Percentiles rank a stretch among this genome's conserved stretches.
Evolutionary conservation across 2,113 vertebrate genomes (phyloP).

Genomic region (Zapus hudsonius): DNA sequence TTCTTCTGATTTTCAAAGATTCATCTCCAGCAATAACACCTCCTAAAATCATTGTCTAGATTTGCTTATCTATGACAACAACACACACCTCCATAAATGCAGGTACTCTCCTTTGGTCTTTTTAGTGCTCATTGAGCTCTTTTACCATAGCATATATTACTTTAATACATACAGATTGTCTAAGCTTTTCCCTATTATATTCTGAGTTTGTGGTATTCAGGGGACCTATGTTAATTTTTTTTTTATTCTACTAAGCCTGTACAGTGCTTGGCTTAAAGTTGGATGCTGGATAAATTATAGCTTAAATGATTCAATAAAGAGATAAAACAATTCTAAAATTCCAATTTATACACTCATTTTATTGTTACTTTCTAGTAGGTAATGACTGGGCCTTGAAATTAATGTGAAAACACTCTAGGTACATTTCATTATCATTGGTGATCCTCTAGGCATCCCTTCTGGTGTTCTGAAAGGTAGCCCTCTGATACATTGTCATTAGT

Average conservation of each 20-base stretch:
- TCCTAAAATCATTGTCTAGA: not conserved
- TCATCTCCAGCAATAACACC: not conserved
- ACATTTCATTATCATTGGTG: not conserved
- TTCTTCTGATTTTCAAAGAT: constrained; percentile 27
- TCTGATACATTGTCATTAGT: not conserved
- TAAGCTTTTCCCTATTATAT: not conserved
- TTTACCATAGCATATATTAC: not conserved
- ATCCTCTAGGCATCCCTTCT: not conserved
- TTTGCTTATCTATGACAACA: constrained; percentile 21
- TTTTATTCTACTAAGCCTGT: not conserved
- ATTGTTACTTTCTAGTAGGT: not conserved
- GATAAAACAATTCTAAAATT: not conserved
- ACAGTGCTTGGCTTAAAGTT: not conserved
- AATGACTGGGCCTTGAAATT: not conserved
- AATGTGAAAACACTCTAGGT: not conserved
- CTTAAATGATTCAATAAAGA: constrained; percentile 6
- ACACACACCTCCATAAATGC: not conserved
- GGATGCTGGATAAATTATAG: not conserved
- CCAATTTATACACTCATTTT: not conserved
- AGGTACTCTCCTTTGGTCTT: not conserved
- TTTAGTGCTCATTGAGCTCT: not conserved
- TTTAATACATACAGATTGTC: constrained; percentile 3
- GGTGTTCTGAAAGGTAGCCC: not conserved
- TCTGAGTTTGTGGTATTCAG: not conserved
- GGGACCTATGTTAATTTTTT: constrained; percentile 1